Conservation (phyloP, 2,113 vertebrate species). For the Ceyx melanurus region DNA sequence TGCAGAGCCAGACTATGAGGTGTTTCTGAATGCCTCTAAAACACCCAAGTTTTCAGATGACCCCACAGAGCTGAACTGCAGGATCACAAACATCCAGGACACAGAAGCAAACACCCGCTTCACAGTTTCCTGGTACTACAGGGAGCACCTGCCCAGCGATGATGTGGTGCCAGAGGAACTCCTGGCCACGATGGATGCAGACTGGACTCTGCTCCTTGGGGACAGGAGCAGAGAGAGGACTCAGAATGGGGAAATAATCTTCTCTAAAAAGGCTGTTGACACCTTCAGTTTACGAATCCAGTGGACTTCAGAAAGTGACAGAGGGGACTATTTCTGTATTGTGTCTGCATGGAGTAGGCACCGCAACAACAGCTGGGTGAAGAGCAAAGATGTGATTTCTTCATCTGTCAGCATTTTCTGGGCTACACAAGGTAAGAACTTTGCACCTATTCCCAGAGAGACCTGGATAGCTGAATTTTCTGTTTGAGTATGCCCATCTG, state of each 20-base stretch:
- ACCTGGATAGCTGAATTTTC: neutral
- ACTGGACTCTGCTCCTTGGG: slow-evolving; percentile 79
- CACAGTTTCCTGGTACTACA: slow-evolving; percentile 85
- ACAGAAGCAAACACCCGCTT: slow-evolving; percentile 66
- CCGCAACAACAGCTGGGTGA: slow-evolving; percentile 78
- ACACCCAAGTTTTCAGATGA: slow-evolving; percentile 81
- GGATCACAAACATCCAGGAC: slow-evolving; percentile 73
- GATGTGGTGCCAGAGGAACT: slow-evolving; percentile 27
- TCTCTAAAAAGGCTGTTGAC: slow-evolving; percentile 76
- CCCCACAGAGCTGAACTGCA: slow-evolving; percentile 85
- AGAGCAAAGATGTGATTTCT: slow-evolving; percentile 79
- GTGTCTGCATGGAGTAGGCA: slow-evolving; percentile 81
- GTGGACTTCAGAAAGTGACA: slow-evolving; percentile 84
- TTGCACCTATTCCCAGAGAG: neutral
- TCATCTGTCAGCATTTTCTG: slow-evolving; percentile 78
- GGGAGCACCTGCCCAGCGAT: slow-evolving; percentile 21
- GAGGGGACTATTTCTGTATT: slow-evolving; percentile 85
- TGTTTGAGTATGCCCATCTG: neutral
- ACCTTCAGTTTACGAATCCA: slow-evolving; percentile 88
- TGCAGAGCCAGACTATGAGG: slow-evolving; percentile 81
- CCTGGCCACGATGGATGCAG: slow-evolving; percentile 81
- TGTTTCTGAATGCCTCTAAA: slow-evolving; percentile 76
- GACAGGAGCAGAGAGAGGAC: slow-evolving; percentile 75
- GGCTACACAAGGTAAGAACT: slow-evolving; percentile 82
- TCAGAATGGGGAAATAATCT: slow-evolving; percentile 79